Evolutionary conservation across 2,888 invertebrate genomes (phyloP).

Genomic region (Spialia ferax): DNA sequence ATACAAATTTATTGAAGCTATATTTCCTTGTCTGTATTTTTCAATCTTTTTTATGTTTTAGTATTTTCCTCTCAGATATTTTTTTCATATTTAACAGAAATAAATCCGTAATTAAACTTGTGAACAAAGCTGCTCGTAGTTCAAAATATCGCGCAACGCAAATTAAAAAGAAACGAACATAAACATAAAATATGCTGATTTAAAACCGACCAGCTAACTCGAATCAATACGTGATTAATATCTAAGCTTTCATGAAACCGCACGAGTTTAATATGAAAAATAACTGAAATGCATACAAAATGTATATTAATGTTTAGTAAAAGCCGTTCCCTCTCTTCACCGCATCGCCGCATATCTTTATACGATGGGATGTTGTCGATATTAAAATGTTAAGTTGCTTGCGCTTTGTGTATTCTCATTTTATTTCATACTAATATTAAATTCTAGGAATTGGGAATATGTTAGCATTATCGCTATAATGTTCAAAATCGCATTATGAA

Average conservation of each 20-base stretch:
- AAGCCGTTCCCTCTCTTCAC: constrained; percentile 24
- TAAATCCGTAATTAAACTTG: neutral
- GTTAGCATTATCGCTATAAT: too few relatives aligned
- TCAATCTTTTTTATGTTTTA: too few relatives aligned
- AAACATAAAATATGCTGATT: constrained; percentile 10
- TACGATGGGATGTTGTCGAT: constrained; percentile 33
- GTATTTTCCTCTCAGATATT: too few relatives aligned
- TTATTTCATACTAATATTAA: neutral
- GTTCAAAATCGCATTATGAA: too few relatives aligned
- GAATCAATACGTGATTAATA: constrained; percentile 37
- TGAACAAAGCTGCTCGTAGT: neutral
- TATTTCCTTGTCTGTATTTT: too few relatives aligned
- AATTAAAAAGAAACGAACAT: neutral
- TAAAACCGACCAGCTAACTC: constrained; percentile 10
- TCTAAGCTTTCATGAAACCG: constrained; percentile 37
- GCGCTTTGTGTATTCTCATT: constrained; percentile 3
- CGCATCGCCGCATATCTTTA: constrained; percentile 35
- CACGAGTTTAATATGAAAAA: constrained; percentile 35
- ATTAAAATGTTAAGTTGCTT: constrained; percentile 33
- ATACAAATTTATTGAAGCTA: too few relatives aligned
- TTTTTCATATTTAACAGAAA: too few relatives aligned
- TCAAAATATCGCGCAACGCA: neutral
- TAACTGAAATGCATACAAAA: constrained; percentile 35
- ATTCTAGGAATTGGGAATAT: too few relatives aligned
- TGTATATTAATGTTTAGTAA: constrained; percentile 27